Conservation (phyloP, 2,888 invertebrate species). For the Phytoseiulus persimilis region DNA sequence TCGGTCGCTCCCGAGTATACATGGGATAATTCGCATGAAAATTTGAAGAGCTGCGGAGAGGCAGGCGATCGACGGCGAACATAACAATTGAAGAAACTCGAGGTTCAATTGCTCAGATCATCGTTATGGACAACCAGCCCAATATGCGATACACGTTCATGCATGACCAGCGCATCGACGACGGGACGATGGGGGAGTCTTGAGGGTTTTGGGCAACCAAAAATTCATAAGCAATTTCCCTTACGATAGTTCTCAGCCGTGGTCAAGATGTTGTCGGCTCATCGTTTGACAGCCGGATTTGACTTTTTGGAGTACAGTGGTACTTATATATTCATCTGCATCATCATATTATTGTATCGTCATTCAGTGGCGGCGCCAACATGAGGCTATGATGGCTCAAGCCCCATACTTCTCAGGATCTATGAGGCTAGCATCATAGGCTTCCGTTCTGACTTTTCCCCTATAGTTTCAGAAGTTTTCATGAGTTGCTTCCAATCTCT, state of each 20-base stretch:
- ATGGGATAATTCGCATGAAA: background rate
- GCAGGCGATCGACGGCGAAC: background rate
- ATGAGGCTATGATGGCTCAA: too few relatives aligned
- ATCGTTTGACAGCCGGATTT: background rate
- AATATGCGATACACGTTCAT: background rate
- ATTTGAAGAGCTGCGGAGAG: slow-evolving; percentile 5
- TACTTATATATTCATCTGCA: background rate
- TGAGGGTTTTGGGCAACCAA: background rate
- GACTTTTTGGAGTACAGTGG: background rate
- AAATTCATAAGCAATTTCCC: background rate
- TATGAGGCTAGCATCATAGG: too few relatives aligned
- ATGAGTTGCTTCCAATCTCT: too few relatives aligned
- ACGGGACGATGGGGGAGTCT: background rate
- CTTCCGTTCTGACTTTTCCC: too few relatives aligned
- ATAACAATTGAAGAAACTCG: background rate
- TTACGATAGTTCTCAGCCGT: background rate
- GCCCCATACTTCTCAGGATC: background rate
- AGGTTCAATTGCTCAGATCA: background rate
- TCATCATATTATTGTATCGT: background rate
- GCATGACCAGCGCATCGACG: background rate
- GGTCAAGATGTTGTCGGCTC: background rate
- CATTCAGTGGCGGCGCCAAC: too few relatives aligned
- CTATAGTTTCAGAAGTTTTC: too few relatives aligned
- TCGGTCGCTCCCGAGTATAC: background rate
- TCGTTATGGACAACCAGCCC: background rate